phyloP scores from a whole-genome alignment of 1,140 invertebrate genomes.

The Coelopa frigida region DNA sequence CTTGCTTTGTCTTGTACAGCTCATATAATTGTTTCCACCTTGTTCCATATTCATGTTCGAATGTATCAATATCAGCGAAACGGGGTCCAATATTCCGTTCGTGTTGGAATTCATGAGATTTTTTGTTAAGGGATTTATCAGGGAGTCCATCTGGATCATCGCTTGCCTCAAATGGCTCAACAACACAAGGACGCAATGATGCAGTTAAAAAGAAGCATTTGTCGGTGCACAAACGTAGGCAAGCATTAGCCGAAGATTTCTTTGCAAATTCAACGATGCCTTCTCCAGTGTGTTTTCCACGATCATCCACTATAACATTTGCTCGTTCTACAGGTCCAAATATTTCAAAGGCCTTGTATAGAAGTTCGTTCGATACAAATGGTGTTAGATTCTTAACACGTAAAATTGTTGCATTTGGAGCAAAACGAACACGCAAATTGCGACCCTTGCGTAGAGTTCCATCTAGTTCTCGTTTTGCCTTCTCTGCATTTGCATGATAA shows the following conservation, averaged over 20 bases:
- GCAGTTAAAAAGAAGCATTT: constrained; percentile 91
- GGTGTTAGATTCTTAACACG: constrained; percentile 89
- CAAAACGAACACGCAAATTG: constrained; percentile 86
- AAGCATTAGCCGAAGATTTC: constrained; percentile 80
- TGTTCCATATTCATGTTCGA: constrained; percentile 93
- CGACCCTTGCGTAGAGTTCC: constrained; percentile 79
- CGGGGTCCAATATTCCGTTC: constrained; percentile 75
- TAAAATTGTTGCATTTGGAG: constrained; percentile 87
- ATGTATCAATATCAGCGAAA: constrained; percentile 79
- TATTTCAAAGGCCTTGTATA: constrained; percentile 86
- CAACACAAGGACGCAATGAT: constrained; percentile 80
- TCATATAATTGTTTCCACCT: constrained; percentile 95
- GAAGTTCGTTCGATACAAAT: constrained; percentile 90
- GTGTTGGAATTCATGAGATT: constrained; percentile 73
- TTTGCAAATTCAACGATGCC: constrained; percentile 93
- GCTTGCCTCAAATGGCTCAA: constrained; percentile 80
- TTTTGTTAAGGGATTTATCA: constrained; percentile 82
- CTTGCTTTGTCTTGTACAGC: constrained; percentile 83
- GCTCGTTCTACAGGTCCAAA: constrained; percentile 93
- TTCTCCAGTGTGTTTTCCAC: constrained; percentile 89
- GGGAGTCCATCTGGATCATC: constrained; percentile 92
- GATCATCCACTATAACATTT: constrained; percentile 90
- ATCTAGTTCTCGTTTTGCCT: constrained; percentile 90
- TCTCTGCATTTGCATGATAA: constrained; percentile 90
- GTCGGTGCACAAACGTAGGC: constrained; percentile 84